Conservation (phyloP, 2,113 vertebrate species). For the Odocoileus hemionus region DNA sequence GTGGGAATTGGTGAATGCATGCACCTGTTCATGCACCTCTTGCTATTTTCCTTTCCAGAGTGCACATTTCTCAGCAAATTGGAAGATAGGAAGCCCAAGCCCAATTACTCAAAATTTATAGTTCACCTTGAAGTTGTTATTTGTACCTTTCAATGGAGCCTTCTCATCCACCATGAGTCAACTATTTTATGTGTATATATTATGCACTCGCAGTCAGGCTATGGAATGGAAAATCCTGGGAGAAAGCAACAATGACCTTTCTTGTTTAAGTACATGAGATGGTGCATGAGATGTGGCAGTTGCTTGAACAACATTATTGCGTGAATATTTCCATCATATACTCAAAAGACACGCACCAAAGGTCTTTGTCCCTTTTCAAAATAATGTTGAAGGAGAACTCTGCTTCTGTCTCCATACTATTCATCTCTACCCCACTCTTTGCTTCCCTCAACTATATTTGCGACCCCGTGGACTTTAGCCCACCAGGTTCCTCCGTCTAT, state of each 20-base stretch:
- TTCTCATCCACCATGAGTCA: not conserved
- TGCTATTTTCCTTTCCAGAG: not conserved
- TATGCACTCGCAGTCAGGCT: not conserved
- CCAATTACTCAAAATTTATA: not conserved
- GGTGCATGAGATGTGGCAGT: not conserved
- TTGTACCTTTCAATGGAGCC: not conserved
- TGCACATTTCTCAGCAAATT: not conserved
- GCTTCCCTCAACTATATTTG: not conserved
- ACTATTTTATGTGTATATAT: not conserved
- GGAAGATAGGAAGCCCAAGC: not conserved
- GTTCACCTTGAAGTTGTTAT: not conserved
- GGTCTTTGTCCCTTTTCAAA: not conserved
- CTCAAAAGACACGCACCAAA: not conserved
- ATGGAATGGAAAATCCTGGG: not conserved
- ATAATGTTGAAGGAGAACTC: not conserved
- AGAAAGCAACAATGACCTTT: not conserved
- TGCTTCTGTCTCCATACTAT: not conserved
- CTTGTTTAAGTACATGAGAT: not conserved
- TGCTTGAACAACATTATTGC: not conserved
- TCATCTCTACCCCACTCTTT: not conserved
- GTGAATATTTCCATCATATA: not conserved
- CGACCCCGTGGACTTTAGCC: too few relatives aligned
- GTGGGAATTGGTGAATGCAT: too few relatives aligned
- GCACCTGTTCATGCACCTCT: not conserved
- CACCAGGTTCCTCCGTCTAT: too few relatives aligned